Percentiles rank a stretch among this genome's conserved stretches.
Evolutionary conservation across 2,113 vertebrate genomes (phyloP).

Genomic region (Datnioides undecimradiatus): DNA sequence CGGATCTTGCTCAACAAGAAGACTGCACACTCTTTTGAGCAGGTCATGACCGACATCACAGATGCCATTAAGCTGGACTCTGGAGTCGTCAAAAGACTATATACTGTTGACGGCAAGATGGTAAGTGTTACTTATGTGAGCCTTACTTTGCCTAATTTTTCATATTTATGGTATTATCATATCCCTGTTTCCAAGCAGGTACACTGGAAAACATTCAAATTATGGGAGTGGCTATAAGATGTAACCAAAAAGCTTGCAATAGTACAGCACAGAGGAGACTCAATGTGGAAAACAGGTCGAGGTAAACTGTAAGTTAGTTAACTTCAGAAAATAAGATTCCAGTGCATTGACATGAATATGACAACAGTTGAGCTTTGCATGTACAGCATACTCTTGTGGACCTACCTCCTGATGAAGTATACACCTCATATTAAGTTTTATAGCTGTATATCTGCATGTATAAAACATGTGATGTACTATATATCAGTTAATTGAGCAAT

Average conservation of each 20-base stretch:
- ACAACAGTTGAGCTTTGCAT: background rate
- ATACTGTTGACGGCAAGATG: slow-evolving; percentile 96
- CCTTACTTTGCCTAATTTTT: background rate
- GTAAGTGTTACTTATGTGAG: slow-evolving; percentile 80
- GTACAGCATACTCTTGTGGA: background rate
- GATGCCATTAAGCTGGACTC: slow-evolving; percentile 98
- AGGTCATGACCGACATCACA: slow-evolving; percentile 96
- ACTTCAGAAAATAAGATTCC: background rate
- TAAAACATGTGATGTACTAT: background rate
- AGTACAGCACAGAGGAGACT: background rate
- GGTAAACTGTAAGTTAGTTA: background rate
- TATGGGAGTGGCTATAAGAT: background rate
- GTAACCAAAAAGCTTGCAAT: background rate
- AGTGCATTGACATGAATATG: background rate
- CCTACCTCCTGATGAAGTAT: background rate
- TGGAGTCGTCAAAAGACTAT: slow-evolving; percentile 94
- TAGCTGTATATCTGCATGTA: background rate
- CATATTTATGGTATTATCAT: background rate
- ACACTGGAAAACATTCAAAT: background rate
- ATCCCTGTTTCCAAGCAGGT: background rate
- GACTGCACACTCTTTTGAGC: slow-evolving; percentile 97
- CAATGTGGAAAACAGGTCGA: background rate
- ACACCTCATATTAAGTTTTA: background rate
- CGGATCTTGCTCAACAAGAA: slow-evolving; percentile 98
- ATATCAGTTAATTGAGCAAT: background rate